Evolutionary conservation across 1,140 invertebrate species (phyloP).

Genomic region (Mizuhopecten yessoensis): DNA sequence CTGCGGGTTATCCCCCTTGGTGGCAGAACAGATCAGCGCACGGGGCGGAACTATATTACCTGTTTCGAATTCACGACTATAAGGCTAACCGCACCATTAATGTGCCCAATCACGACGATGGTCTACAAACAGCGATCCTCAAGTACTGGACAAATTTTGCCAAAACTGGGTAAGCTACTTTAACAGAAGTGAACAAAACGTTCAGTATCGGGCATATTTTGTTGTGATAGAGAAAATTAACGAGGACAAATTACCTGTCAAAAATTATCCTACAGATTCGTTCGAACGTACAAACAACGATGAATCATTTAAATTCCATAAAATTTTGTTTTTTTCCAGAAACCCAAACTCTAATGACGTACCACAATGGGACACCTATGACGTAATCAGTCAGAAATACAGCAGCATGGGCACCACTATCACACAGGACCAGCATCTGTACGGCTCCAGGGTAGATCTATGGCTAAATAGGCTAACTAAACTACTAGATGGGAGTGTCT

Average conservation of each 20-base stretch:
- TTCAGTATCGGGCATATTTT: background rate
- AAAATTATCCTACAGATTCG: background rate
- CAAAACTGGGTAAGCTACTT: conserved; percentile 64
- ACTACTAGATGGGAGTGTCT: background rate
- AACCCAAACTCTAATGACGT: background rate
- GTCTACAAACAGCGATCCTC: conserved; percentile 59
- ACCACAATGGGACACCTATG: background rate
- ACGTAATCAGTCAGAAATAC: background rate
- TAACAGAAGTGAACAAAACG: background rate
- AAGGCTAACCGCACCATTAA: background rate
- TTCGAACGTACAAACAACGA: no score
- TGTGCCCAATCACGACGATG: conserved; percentile 38
- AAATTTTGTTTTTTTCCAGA: background rate
- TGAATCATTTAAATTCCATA: no score
- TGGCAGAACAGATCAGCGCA: conserved; percentile 67
- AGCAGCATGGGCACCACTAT: background rate
- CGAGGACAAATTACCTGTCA: background rate
- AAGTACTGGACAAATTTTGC: conserved; percentile 72
- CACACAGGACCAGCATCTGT: background rate
- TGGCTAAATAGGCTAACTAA: background rate
- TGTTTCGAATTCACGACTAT: conserved; percentile 63
- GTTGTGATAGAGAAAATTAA: background rate
- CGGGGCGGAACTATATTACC: conserved; percentile 67
- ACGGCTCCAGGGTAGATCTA: background rate
- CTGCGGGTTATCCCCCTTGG: conserved; percentile 23